Conservation (phyloP, 2,113 vertebrate genomes). For the Rhagologus leucostigma region DNA sequence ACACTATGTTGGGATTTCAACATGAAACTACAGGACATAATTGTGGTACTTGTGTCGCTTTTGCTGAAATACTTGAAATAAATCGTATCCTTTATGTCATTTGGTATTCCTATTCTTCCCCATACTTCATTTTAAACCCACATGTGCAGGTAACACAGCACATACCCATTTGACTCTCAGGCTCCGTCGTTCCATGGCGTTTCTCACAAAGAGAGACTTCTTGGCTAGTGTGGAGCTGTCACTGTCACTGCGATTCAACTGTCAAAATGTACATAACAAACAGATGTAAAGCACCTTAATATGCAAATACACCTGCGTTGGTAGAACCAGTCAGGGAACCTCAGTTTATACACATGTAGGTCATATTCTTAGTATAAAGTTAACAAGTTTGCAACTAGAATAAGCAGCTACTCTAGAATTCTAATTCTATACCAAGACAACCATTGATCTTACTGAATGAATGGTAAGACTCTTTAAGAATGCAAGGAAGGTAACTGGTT, state of each 20-base stretch:
- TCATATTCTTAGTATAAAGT: not conserved
- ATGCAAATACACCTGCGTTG: not conserved
- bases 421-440: not conserved
- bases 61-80: not conserved
- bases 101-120: not conserved
- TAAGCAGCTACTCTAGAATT: not conserved
- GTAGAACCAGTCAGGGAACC: not conserved
- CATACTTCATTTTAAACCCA: not conserved
- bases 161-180: slow-evolving; percentile 81
- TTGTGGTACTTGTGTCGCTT: not conserved
- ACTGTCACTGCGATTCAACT: slow-evolving; percentile 85
- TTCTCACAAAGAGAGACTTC: slow-evolving; percentile 82
- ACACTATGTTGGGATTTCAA: not conserved
- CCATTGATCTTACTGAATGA: not conserved
- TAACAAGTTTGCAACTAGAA: not conserved
- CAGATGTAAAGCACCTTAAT: not conserved
- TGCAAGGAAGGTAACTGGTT: not conserved
- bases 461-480: not conserved
- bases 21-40: not conserved
- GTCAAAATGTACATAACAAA: not conserved
- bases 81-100: not conserved
- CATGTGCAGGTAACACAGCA: not conserved
- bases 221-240: slow-evolving; percentile 84
- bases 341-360: not conserved
- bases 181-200: slow-evolving; percentile 78